phyloP scores from a whole-genome alignment of 2,888 invertebrate species.

The Drosophila meridiana region DNA sequence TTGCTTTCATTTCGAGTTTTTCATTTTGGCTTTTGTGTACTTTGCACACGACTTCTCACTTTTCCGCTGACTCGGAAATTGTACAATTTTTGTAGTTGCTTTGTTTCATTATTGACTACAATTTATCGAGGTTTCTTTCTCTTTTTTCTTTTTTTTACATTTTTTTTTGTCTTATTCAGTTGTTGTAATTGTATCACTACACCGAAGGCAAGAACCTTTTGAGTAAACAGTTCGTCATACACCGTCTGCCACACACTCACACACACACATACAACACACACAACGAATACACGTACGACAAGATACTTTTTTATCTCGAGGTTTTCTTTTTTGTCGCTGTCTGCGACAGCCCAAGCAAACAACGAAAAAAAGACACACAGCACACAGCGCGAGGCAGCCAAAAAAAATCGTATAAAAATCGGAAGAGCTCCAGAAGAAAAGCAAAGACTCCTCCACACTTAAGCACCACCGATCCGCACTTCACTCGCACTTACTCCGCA shows the following conservation, averaged over 20 bases:
- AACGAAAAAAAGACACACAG: constrained; percentile 10
- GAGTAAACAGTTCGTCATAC: constrained; percentile 61
- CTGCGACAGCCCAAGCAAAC: constrained; percentile 30
- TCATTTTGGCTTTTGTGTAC: constrained; percentile 24
- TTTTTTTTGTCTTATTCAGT: constrained; percentile 38
- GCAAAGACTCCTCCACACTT: constrained; percentile 60
- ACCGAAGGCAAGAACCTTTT: constrained; percentile 77
- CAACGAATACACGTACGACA: constrained; percentile 21
- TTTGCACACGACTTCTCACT: constrained; percentile 44
- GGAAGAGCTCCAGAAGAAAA: constrained; percentile 64
- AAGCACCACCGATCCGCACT: constrained; percentile 9
- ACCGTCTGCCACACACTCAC: constrained; percentile 32
- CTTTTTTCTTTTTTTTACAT: constrained; percentile 23
- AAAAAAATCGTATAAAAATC: constrained; percentile 28
- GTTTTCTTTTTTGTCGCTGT: constrained; percentile 55
- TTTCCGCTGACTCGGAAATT: constrained; percentile 65
- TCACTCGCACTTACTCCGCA: constrained; percentile 52
- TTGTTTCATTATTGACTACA: constrained; percentile 46
- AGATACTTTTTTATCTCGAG: constrained; percentile 72
- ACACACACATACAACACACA: constrained; percentile 21
- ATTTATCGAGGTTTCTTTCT: constrained; percentile 43
- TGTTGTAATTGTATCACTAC: constrained; percentile 71
- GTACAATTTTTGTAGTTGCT: constrained; percentile 37
- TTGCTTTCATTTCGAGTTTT: constrained; percentile 50
- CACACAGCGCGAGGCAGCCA: constrained; percentile 25